phyloP scores from a whole-genome alignment of 2,113 vertebrate genomes.

The Labrus mixtus region DNA sequence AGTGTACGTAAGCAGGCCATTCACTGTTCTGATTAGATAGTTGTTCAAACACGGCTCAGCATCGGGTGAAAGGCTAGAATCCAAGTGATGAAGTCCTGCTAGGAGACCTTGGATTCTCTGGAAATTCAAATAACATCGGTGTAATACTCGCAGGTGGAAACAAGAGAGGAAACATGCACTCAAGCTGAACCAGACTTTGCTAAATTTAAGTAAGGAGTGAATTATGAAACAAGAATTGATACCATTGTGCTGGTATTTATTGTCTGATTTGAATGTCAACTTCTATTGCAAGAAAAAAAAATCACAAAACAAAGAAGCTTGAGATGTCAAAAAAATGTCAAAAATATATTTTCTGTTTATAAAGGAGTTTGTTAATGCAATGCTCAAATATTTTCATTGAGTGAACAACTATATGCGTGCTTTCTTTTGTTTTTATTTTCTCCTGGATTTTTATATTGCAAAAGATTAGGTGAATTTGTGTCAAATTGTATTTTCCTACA shows the following conservation, averaged over 20 bases:
- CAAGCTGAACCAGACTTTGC: background rate
- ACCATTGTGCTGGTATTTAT: too few relatives aligned
- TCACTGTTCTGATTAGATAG: conserved; percentile 72
- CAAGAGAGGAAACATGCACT: conserved; percentile 2
- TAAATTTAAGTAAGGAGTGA: background rate
- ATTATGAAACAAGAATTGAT: background rate
- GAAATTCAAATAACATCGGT: conserved; percentile 65
- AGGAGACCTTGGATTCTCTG: conserved; percentile 62
- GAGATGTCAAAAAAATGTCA: too few relatives aligned
- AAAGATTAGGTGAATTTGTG: too few relatives aligned
- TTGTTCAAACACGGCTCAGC: conserved; percentile 69
- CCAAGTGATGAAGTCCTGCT: conserved; percentile 58
- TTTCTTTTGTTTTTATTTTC: too few relatives aligned
- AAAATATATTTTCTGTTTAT: too few relatives aligned
- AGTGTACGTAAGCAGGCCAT: conserved; percentile 64
- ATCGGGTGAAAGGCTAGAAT: conserved; percentile 63
- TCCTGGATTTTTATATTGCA: too few relatives aligned
- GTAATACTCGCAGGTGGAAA: conserved; percentile 21
- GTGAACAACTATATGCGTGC: too few relatives aligned
- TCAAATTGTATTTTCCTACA: too few relatives aligned
- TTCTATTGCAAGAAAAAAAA: background rate
- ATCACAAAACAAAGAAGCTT: too few relatives aligned
- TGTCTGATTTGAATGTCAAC: too few relatives aligned
- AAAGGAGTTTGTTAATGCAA: too few relatives aligned
- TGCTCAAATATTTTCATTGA: too few relatives aligned